Conservation (phyloP, 1,140 invertebrate genomes). For the Drepana arcuata region DNA sequence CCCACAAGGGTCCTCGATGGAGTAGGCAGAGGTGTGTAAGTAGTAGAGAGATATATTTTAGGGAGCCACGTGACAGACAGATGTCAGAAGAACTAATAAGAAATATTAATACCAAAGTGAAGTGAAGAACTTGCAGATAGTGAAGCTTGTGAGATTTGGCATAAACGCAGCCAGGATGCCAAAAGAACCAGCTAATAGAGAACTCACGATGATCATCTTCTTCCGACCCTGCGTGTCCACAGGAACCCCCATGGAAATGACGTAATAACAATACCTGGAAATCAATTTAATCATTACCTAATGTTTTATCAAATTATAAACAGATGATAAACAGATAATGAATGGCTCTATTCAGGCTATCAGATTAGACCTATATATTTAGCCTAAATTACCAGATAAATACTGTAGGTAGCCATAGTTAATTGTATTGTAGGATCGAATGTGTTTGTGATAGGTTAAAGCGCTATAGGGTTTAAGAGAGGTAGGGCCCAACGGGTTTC, state of each 20-base stretch:
- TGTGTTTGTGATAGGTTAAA: too few species aligned
- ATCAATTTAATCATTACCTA: background rate
- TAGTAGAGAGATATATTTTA: too few species aligned
- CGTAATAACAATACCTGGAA: conserved; percentile 46
- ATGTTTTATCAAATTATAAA: conserved; percentile 3
- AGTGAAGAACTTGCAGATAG: conserved; percentile 36
- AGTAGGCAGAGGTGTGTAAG: too few species aligned
- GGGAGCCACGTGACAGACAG: too few species aligned
- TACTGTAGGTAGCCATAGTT: too few species aligned
- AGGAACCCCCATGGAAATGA: conserved; percentile 58
- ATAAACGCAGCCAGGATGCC: conserved; percentile 40
- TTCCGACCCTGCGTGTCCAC: conserved; percentile 51
- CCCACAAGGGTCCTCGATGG: too few species aligned
- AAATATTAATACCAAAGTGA: conserved; percentile 36
- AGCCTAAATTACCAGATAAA: too few species aligned
- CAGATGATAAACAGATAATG: conserved; percentile 3
- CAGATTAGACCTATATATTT: too few species aligned
- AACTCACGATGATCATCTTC: conserved; percentile 32
- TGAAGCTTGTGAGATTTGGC: conserved; percentile 45
- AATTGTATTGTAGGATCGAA: too few species aligned
- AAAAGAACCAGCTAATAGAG: conserved; percentile 26
- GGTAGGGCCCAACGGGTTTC: too few species aligned
- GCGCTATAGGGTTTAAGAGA: too few species aligned
- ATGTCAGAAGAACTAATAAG: background rate
- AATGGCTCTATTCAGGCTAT: background rate